Percentiles rank a stretch among this genome's conserved stretches.
phyloP scores from a whole-genome alignment of 1,140 invertebrate species.

The Thaumatotibia leucotreta region DNA sequence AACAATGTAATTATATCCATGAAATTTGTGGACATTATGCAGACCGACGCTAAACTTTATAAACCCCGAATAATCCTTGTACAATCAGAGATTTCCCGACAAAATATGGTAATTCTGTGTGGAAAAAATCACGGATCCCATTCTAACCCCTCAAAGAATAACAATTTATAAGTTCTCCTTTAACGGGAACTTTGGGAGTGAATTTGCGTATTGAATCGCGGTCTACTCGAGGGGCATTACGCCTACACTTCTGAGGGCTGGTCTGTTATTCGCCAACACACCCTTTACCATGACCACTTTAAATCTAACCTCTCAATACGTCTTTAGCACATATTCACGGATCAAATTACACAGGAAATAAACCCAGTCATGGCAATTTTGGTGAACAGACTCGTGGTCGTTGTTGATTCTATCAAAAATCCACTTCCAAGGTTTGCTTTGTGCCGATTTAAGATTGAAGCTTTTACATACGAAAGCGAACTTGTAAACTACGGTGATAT shows the following conservation, averaged over 20 bases:
- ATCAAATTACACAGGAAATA: background rate
- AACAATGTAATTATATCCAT: conserved; percentile 13
- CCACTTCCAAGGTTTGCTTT: conserved; percentile 46
- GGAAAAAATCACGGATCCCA: conserved; percentile 33
- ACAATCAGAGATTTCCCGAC: background rate
- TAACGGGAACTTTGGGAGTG: conserved; percentile 57
- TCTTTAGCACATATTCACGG: background rate
- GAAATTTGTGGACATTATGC: conserved; percentile 9
- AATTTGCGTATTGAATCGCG: conserved; percentile 66
- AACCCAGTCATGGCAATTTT: background rate
- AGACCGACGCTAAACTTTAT: background rate
- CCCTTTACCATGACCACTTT: background rate
- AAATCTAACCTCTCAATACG: background rate
- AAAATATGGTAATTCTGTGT: conserved; percentile 15
- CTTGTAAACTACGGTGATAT: background rate
- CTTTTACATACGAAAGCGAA: background rate
- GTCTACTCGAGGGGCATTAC: conserved; percentile 64
- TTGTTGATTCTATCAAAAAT: conserved; percentile 72
- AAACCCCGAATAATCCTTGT: no score
- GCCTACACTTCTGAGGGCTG: conserved; percentile 57
- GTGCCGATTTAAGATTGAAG: background rate
- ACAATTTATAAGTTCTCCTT: conserved; percentile 68
- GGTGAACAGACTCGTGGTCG: background rate
- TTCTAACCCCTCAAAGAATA: conserved; percentile 46
- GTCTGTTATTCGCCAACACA: background rate